These are phyloP conservation scores for Mylabris phalerata DNA, from an alignment of 1,140 invertebrate species.

Conservation along the genomic window DNA sequence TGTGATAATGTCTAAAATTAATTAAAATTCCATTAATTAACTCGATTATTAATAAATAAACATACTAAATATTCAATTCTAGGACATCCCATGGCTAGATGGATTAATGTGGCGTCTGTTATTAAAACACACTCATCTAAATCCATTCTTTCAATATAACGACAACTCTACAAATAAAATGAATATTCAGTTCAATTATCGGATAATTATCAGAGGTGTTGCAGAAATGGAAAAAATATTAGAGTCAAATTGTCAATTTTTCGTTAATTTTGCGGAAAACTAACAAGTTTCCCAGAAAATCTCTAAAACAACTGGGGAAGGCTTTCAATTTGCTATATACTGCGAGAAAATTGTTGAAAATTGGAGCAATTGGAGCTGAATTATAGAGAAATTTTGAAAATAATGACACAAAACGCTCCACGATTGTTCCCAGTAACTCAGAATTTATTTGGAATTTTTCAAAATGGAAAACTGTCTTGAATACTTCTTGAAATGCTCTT, in stretches of 20 bases:
- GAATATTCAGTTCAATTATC: background rate
- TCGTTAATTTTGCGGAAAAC: background rate
- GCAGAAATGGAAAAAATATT: background rate
- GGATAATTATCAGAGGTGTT: background rate
- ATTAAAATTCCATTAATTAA: conserved; percentile 3
- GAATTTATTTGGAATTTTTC: no score
- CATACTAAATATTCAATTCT: conserved; percentile 85
- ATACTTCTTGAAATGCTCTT: no score
- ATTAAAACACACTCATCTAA: conserved; percentile 97
- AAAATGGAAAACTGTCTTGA: no score
- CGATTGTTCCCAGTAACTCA: no score
- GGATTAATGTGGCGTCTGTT: conserved; percentile 87
- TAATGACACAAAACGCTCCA: no score
- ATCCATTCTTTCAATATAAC: conserved; percentile 94
- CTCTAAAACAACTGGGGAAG: no score
- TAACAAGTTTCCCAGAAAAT: no score
- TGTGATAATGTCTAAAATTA: conserved; percentile 83
- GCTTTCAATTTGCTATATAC: no score
- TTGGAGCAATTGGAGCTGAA: no score
- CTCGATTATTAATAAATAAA: conserved; percentile 19
- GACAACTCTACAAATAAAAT: conserved; percentile 69
- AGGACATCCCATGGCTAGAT: conserved; percentile 91
- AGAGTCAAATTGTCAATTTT: background rate
- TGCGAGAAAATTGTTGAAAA: no score
- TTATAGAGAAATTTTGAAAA: no score